These are phyloP conservation scores for Erythrocercus mccallii DNA, from an alignment of 2,113 vertebrate species.

Conservation along the genomic window DNA sequence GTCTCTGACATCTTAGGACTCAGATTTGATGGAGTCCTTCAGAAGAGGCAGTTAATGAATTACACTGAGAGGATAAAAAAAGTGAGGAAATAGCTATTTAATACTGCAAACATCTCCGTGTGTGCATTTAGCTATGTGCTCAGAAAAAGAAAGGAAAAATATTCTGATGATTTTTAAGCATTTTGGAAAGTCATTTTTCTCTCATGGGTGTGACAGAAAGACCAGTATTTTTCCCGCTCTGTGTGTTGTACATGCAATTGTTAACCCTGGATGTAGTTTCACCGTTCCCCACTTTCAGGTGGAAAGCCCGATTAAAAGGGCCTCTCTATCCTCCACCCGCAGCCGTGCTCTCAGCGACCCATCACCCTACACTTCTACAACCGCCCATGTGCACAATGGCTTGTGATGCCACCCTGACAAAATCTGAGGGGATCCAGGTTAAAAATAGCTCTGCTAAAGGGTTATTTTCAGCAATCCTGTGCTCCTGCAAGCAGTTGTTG, in stretches of 20 bases:
- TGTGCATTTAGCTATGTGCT: background rate
- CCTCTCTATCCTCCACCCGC: background rate
- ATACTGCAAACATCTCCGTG: background rate
- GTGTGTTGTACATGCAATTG: accelerated
- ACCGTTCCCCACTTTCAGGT: background rate
- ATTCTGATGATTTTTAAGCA: background rate
- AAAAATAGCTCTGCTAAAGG: background rate
- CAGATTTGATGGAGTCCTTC: background rate
- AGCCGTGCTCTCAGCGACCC: accelerated
- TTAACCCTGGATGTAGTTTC: background rate
- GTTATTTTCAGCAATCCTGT: background rate
- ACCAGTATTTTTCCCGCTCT: background rate
- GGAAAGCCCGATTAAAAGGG: background rate
- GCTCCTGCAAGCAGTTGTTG: conserved; percentile 2
- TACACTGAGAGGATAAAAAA: background rate
- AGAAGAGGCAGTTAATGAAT: background rate
- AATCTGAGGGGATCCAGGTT: background rate
- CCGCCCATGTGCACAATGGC: accelerated
- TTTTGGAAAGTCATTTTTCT: background rate
- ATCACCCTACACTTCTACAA: background rate
- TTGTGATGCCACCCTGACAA: background rate
- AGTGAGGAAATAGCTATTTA: background rate
- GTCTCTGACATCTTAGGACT: background rate
- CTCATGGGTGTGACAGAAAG: background rate
- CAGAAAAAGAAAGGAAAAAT: background rate